Conservation (phyloP, 1,140 invertebrate species). For the Ostrea denselamellosa region DNA sequence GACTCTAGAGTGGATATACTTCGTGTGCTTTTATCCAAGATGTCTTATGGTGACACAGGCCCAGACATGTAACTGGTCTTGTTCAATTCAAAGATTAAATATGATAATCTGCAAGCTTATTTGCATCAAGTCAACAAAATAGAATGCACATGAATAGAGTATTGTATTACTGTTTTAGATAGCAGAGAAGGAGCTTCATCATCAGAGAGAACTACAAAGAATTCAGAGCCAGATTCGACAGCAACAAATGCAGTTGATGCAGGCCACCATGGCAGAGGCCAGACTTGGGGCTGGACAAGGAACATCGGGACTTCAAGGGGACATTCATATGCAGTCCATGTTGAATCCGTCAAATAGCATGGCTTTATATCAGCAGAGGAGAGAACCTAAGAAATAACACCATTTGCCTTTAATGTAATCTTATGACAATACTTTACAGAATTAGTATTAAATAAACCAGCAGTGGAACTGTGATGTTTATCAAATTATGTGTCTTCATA, state of each 20-base stretch:
- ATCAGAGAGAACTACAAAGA: conserved; percentile 54
- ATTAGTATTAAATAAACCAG: neutral
- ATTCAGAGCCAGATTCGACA: conserved; percentile 57
- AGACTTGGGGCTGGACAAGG: neutral
- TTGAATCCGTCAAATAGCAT: neutral
- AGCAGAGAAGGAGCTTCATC: conserved; percentile 58
- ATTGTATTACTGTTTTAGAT: conserved; percentile 48
- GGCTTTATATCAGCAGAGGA: neutral
- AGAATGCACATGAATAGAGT: no score
- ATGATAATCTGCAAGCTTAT: no score
- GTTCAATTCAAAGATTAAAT: no score
- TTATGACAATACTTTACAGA: neutral
- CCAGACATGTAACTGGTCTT: no score
- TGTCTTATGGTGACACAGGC: no score
- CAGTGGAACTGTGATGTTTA: neutral
- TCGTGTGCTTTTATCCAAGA: no score
- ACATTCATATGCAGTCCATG: neutral
- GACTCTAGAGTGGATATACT: no score
- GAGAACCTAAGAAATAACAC: neutral
- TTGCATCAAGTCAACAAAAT: no score
- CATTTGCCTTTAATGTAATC: neutral
- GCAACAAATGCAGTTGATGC: conserved; percentile 54
- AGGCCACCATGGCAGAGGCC: neutral
- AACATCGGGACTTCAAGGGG: neutral
- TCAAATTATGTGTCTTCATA: neutral